phyloP scores from a whole-genome alignment of 2,888 invertebrate species.

The Pheosia gnoma region DNA sequence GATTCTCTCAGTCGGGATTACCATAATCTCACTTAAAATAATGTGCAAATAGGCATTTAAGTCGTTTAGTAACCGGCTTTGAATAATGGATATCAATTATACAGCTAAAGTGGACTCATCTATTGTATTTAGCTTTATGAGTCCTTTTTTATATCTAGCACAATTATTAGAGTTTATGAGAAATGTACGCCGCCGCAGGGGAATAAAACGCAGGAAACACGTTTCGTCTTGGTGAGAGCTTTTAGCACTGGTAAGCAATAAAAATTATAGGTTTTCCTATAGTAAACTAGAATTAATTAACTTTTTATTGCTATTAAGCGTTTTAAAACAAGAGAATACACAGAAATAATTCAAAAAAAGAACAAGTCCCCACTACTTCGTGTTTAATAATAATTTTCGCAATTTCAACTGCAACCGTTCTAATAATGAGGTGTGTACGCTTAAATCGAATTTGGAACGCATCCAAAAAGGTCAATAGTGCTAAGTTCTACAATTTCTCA shows the following conservation, averaged over 20 bases:
- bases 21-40: background rate
- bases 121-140: background rate
- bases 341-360: no score
- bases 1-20: background rate
- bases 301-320: no score
- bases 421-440: background rate
- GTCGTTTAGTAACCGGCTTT: no score
- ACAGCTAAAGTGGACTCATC: no score
- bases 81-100: no score
- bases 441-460: slow-evolving; percentile 1
- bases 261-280: background rate
- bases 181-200: background rate
- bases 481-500: background rate
- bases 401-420: background rate
- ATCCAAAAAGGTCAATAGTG: slow-evolving; percentile 6
- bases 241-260: background rate
- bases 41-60: no score
- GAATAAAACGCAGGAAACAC: background rate
- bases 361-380: no score
- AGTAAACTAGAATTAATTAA: background rate
- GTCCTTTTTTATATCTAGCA: background rate
- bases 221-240: background rate
- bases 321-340: no score
- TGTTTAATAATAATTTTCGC: background rate
- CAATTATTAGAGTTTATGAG: background rate